Conservation (phyloP, 2,888 invertebrate species). For the Meandrusa payeni region DNA sequence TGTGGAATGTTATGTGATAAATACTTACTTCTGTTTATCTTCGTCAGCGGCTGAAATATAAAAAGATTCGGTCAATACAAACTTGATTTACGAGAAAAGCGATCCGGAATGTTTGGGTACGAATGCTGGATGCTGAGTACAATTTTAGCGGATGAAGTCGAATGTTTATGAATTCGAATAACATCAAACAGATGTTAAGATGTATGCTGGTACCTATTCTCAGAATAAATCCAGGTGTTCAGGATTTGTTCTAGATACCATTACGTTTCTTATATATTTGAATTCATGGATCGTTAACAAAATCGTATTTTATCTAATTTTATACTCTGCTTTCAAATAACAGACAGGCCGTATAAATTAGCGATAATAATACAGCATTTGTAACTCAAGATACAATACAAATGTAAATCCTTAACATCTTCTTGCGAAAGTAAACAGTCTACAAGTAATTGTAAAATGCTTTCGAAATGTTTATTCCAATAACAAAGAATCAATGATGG, state of each 20-base stretch:
- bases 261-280: slow-evolving; percentile 2
- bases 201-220: slow-evolving; percentile 40
- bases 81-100: slow-evolving; percentile 1
- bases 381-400: background rate
- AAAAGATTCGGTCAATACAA: slow-evolving; percentile 33
- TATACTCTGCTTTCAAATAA: background rate
- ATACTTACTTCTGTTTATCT: slow-evolving; percentile 95
- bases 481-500: too few relatives aligned
- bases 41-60: slow-evolving; percentile 95
- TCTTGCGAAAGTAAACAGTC: too few relatives aligned
- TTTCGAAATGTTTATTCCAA: too few relatives aligned
- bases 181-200: slow-evolving; percentile 55
- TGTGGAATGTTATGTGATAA: too few relatives aligned
- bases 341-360: too few relatives aligned
- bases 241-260: slow-evolving; percentile 25
- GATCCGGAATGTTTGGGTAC: slow-evolving; percentile 21
- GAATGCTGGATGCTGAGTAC: slow-evolving; percentile 1
- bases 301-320: slow-evolving; percentile 12
- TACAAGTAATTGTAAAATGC: too few relatives aligned
- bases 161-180: slow-evolving; percentile 44
- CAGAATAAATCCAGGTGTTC: slow-evolving; percentile 40
- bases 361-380: too few relatives aligned
- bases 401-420: too few relatives aligned
- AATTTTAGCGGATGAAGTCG: slow-evolving; percentile 24
- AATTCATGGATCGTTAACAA: background rate